A percentile compares a stretch with the other conserved stretches of the same genome.
These are phyloP conservation scores for Triplophysa tibetana DNA, from an alignment of 2,113 vertebrate species.

Conservation along the genomic window DNA sequence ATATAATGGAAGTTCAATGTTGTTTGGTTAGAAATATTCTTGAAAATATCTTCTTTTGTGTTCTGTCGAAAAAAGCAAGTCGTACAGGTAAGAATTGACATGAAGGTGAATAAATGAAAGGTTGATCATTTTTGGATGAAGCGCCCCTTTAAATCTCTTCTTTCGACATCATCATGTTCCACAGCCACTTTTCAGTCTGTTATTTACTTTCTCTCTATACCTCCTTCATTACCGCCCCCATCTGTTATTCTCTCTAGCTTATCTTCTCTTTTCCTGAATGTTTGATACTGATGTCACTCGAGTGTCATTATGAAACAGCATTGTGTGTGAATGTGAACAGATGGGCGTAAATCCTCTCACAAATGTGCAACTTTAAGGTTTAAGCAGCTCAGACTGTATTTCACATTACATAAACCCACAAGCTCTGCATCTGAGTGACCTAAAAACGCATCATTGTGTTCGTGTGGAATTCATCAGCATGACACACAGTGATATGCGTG, in stretches of 20 bases:
- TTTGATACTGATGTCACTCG: slow-evolving; percentile 34
- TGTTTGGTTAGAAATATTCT: too few relatives aligned
- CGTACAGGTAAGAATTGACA: too few relatives aligned
- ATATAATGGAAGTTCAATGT: too few relatives aligned
- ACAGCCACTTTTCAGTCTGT: too few relatives aligned
- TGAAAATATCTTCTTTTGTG: too few relatives aligned
- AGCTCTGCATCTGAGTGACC: slow-evolving; percentile 28
- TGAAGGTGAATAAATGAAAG: too few relatives aligned
- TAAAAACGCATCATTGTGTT: slow-evolving; percentile 30
- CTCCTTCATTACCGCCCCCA: too few relatives aligned
- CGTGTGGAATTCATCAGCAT: slow-evolving; percentile 16
- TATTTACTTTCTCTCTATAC: too few relatives aligned
- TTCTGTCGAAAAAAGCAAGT: too few relatives aligned
- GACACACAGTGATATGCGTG: slow-evolving; percentile 3
- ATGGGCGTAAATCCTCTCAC: slow-evolving; percentile 45
- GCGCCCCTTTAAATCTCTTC: too few relatives aligned
- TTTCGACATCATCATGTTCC: too few relatives aligned
- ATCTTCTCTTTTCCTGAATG: background rate
- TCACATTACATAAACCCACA: slow-evolving; percentile 27
- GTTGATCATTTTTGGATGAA: too few relatives aligned
- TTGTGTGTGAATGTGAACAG: slow-evolving; percentile 20
- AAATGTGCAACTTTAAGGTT: slow-evolving; percentile 37
- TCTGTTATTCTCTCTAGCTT: background rate
- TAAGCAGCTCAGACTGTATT: slow-evolving; percentile 25
- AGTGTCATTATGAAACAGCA: slow-evolving; percentile 26